Evolutionary conservation across 2,888 invertebrate species (phyloP), one percentile per base, ranked within the genome.

Genomic region (Merodon equestris): DNA sequence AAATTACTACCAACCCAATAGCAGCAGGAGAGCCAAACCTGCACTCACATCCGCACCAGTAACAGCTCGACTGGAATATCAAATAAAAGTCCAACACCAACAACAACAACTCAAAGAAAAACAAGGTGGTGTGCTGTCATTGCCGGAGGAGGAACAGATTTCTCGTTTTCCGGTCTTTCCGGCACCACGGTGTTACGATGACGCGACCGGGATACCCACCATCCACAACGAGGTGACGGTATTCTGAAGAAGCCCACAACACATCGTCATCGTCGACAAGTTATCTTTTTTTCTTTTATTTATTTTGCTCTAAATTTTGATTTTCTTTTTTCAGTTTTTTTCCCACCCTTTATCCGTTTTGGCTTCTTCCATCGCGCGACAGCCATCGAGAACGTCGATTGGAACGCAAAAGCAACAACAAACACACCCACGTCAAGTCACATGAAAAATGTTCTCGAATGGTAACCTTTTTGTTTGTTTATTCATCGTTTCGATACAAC

Each of bases 401-500:
- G 27, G 27, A 27, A 27, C 27, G 27, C 27, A 7, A 7, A 27
- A 27, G 7, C 27, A 27, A 7, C 27, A 27, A 27, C 27, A 27
- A 27, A 27, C 7, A 27, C 27, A 27, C 27, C 27, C 27, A 38
- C 36, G 38, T 48, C 64, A 70, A 76, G 70, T 45, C 77, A 79
- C 68, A 77, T 76, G 81, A 82, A 83, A 82, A 83, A 84, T 84
- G 84, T 83, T 82, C 82, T 82, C 84, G 82, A 82, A 83, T 83
- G 83, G 83, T 82, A 83, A 84, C 81, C 70, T 83, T 82, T 81
- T 83, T 68, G 82, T 83, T 81, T 83, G 82, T 75, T 81, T 84
- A 66, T 82, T 83, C 82, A 76, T 84, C 72, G 75, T 83, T 57
- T 82, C 79, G 74, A 73, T 79, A 60, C 79, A 79, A 60, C 47